A percentile compares a stretch with the other conserved stretches of the same genome.
Evolutionary conservation across 2,797 vertebrate genomes (phyloP).

Genomic region (Schizopygopsis malacanthus): DNA sequence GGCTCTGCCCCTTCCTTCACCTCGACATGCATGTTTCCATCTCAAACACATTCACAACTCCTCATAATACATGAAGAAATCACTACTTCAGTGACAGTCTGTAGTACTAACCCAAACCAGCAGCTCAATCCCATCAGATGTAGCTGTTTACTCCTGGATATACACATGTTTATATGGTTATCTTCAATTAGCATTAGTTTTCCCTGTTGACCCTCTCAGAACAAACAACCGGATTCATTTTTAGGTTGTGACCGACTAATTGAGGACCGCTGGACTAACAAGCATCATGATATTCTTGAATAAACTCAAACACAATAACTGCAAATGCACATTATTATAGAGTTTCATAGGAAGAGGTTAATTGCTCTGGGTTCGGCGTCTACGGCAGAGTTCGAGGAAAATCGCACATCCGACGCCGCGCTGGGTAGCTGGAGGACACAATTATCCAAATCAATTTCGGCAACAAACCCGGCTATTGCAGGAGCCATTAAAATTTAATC

Average conservation of each 20-base stretch:
- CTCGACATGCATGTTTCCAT: constrained; percentile 76
- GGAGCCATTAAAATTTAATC: constrained; percentile 78
- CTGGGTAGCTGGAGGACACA: constrained; percentile 65
- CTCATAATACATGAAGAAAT: constrained; percentile 20
- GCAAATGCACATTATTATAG: constrained; percentile 37
- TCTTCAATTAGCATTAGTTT: constrained; percentile 1
- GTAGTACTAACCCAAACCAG: neutral
- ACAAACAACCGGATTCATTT: neutral
- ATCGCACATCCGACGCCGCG: constrained; percentile 49
- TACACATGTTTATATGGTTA: neutral
- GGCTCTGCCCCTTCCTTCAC: constrained; percentile 77
- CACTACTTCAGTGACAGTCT: neutral
- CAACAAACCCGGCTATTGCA: constrained; percentile 65
- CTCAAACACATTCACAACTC: constrained; percentile 60
- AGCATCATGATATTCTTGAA: neutral
- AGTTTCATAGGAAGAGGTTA: constrained; percentile 39
- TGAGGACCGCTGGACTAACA: neutral
- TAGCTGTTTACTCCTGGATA: neutral
- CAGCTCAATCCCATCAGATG: neutral
- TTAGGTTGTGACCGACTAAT: neutral
- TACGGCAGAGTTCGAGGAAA: constrained; percentile 45
- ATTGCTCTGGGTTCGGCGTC: constrained; percentile 27
- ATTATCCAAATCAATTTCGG: constrained; percentile 72
- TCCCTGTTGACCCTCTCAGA: neutral
- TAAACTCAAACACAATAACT: constrained; percentile 15